Base-by-base conservation (phyloP, 2,888 invertebrate genomes). In the Kryphioiulus occultus region DNA sequence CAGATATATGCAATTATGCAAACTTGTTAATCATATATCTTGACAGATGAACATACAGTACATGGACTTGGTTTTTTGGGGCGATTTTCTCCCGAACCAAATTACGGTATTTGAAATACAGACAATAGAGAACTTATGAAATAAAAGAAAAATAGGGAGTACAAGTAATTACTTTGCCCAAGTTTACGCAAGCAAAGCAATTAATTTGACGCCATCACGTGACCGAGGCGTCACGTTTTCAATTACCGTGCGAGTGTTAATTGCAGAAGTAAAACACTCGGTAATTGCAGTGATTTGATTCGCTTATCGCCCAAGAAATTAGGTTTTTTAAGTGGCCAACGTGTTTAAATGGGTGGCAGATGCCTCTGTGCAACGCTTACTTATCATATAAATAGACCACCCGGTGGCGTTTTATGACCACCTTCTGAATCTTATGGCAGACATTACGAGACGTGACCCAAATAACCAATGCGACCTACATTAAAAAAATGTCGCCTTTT, bases 401-500 rank as follows among this genome's bases (percentile, higher is more conserved):
- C 68, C 68, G 22, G 26, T 68, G 68, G 68, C 68, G 68, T 68
- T 68, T 68, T 68, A 68, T 26, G 68, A 68, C 68, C 68, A 68
- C 68, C n/a, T 26, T 68, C 68, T 68, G 68, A 68, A 68, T 68
- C 68, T 68, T 26, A 68, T 68, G 68, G 68, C 68, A 68, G 68
- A 19, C 68, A 68, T 68, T 68, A 68, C 68, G 68, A 68, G 68
- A 68, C 68, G 68, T 68, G 68, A 68, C 68, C 68, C 26, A 68
- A 68, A 68, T 68, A 68, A 12, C 26, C 68, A 26, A 68, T 68
- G 22, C 68, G 26, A 68, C 68, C 68, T 68, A 68, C 26, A 68
- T 68, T 68, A 68, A 68, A 68, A 59, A 68, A 68, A 68, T 68
- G 68, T 68, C 68, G 68, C 68, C 68, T 68, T 68, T 53, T 68